Conservation (phyloP, 2,113 vertebrate genomes). For the Jacana jacana region DNA sequence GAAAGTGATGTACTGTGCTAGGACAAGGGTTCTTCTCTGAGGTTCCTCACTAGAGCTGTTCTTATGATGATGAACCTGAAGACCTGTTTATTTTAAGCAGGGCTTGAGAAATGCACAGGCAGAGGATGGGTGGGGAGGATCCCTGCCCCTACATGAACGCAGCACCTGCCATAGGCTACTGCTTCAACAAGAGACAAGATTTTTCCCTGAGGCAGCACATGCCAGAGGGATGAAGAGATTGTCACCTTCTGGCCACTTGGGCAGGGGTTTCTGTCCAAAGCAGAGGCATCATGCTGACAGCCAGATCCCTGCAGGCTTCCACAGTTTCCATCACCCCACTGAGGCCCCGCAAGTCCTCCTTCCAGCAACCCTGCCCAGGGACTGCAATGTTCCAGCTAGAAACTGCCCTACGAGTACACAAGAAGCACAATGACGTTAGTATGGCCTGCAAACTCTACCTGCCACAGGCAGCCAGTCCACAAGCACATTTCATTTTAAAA, state of each 20-base stretch:
- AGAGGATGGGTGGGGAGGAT: background rate
- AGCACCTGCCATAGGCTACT: background rate
- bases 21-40: background rate
- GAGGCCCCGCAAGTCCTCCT: background rate
- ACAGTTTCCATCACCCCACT: background rate
- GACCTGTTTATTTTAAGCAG: background rate
- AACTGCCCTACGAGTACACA: background rate
- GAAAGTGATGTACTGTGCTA: rapidly evolving
- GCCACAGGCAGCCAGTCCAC: background rate
- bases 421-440: rapidly evolving
- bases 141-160: background rate
- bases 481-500: background rate
- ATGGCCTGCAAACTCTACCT: background rate
- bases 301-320: background rate
- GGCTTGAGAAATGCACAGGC: background rate
- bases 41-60: background rate
- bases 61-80: background rate
- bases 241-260: background rate
- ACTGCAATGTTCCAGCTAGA: background rate
- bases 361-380: background rate
- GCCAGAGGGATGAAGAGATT: background rate
- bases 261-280: background rate
- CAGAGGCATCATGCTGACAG: background rate
- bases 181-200: background rate
- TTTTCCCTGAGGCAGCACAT: background rate